These are phyloP conservation scores for Chrysochloris asiatica DNA, from an alignment of 2,113 vertebrate species.

Conservation along the genomic window DNA sequence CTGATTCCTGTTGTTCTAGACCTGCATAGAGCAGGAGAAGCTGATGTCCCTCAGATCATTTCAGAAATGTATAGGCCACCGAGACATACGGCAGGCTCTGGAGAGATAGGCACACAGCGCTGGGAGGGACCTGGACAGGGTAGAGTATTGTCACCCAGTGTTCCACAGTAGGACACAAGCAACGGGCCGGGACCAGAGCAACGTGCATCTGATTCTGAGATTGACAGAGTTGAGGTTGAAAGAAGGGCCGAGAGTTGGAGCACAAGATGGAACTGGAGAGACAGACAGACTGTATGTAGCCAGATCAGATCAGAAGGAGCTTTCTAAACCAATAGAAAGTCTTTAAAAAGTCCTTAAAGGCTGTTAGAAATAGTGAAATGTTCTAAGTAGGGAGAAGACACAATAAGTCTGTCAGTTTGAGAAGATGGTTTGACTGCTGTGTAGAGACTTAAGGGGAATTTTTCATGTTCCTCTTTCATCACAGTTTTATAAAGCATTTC, in stretches of 20 bases:
- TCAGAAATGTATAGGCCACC: rapidly evolving
- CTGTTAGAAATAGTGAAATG: no score
- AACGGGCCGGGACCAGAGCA: no score
- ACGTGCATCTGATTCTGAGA: rapidly evolving
- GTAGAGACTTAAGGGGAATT: not conserved
- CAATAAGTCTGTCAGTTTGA: not conserved
- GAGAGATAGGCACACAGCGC: rapidly evolving
- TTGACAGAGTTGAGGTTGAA: rapidly evolving
- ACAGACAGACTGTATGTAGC: not conserved
- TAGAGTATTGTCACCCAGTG: rapidly evolving
- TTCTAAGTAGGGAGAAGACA: no score
- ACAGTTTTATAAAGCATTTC: not conserved
- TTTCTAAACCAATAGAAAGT: not conserved
- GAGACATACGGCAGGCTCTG: not conserved
- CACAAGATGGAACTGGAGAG: not conserved
- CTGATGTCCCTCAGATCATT: rapidly evolving
- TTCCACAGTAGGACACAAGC: not conserved
- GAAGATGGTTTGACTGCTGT: not conserved
- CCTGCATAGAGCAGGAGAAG: not conserved
- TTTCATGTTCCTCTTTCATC: not conserved
- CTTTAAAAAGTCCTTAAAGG: no score
- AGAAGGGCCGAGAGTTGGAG: not conserved
- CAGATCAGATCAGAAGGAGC: not conserved
- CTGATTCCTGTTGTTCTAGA: not conserved
- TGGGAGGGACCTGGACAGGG: rapidly evolving